Percentiles rank a stretch among this genome's conserved stretches.
These are phyloP conservation scores for Brachypalpus laphriformis DNA, from an alignment of 2,888 invertebrate genomes.

Conservation along the genomic window DNA sequence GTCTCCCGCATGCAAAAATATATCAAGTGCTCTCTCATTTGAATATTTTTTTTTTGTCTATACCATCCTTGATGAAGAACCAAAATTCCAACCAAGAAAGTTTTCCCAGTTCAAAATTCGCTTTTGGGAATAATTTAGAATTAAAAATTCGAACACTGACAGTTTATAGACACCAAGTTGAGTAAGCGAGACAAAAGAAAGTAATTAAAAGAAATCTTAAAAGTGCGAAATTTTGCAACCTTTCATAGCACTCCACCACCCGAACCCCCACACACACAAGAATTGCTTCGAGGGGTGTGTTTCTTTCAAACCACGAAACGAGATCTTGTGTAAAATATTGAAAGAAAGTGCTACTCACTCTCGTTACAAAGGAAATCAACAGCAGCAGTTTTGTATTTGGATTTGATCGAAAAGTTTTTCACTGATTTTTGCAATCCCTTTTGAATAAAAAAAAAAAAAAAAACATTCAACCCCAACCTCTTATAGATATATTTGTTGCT, in stretches of 20 bases:
- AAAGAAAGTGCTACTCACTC: not conserved
- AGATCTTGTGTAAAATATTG: not conserved
- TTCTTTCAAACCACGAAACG: not conserved
- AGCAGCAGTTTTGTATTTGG: slow-evolving; percentile 62
- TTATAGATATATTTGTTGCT: slow-evolving; percentile 17
- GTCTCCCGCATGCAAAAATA: not conserved
- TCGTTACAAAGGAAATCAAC: slow-evolving; percentile 33
- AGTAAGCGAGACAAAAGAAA: slow-evolving; percentile 18
- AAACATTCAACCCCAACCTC: not conserved
- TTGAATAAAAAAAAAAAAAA: not conserved
- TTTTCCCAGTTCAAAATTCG: slow-evolving; percentile 29
- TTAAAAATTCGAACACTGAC: slow-evolving; percentile 44
- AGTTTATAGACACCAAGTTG: slow-evolving; percentile 6
- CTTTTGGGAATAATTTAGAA: slow-evolving; percentile 43
- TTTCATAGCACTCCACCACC: not conserved
- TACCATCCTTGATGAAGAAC: slow-evolving; percentile 1
- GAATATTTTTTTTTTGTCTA: slow-evolving; percentile 52
- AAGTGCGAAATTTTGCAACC: slow-evolving; percentile 24
- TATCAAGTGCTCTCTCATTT: slow-evolving; percentile 46
- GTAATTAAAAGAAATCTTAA: slow-evolving; percentile 59
- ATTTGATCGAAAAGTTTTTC: slow-evolving; percentile 62
- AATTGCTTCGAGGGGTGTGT: not conserved
- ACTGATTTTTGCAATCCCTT: slow-evolving; percentile 19
- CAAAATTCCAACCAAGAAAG: slow-evolving; percentile 4
- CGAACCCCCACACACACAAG: not conserved